Percentiles rank a stretch among this genome's conserved stretches.
Conservation (phyloP, 2,888 invertebrate species). For the Geophilus truncorum region DNA sequence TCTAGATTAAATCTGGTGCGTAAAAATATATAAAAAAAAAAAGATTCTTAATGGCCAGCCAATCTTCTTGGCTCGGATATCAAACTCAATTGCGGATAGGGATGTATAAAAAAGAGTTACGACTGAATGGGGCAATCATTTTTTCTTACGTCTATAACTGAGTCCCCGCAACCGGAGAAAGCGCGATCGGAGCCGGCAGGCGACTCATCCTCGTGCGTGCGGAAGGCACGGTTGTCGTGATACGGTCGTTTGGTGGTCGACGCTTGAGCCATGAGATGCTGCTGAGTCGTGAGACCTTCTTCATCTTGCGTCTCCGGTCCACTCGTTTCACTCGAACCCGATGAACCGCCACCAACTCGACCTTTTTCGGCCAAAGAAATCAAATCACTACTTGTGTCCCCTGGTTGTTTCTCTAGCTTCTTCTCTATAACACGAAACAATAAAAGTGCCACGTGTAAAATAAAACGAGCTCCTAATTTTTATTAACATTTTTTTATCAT, state of each 20-base stretch:
- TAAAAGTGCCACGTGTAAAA: not conserved
- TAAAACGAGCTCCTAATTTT: not conserved
- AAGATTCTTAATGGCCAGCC: not conserved
- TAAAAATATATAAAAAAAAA: not conserved
- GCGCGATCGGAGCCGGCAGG: constrained; percentile 39
- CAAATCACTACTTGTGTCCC: constrained; percentile 39
- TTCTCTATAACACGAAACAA: constrained; percentile 27
- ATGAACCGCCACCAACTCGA: constrained; percentile 40
- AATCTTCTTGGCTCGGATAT: not conserved
- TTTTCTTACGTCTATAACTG: constrained; percentile 38
- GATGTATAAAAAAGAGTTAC: not conserved
- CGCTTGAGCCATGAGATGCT: constrained; percentile 10
- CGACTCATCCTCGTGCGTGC: constrained; percentile 40
- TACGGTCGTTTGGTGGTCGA: constrained; percentile 36
- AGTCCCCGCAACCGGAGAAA: constrained; percentile 39
- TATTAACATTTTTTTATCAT: not conserved
- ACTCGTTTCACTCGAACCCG: constrained; percentile 41
- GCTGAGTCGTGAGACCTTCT: constrained; percentile 31
- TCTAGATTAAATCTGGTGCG: not conserved
- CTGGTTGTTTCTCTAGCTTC: constrained; percentile 29
- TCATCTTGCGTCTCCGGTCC: constrained; percentile 39
- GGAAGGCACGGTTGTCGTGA: constrained; percentile 41
- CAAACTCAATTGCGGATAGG: not conserved
- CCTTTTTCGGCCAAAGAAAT: constrained; percentile 42
- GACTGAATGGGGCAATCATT: not conserved